Evolutionary conservation across 1,140 invertebrate genomes (phyloP), one percentile per base, ranked within the genome.

Genomic region (Daktulosphaira vitifoliae): DNA sequence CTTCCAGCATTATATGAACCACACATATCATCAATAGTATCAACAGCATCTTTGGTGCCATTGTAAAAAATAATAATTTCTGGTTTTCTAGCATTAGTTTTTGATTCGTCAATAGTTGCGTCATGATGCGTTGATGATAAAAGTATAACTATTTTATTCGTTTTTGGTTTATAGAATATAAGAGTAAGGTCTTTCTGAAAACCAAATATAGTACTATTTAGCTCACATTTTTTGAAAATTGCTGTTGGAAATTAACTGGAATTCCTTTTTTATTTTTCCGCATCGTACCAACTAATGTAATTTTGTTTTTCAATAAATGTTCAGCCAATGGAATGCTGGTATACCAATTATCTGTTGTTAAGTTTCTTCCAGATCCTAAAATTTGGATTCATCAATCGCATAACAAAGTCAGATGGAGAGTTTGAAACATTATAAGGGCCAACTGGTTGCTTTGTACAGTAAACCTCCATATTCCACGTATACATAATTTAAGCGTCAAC

Each of bases 11-110:
- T n/a, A 62, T 71, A 73, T 11, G 38, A 52, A 2, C 66, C 66
- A 59, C 67, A 68, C 65, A 75, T 67, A 66, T 75, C 64, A 68
- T 76, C 74, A 22, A 73, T 66, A 13, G 62, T 68, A 67, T 77
- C 75, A 0, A 77, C 73, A 22, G 72, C 74, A 33, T 70, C 71
- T 71, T 78, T 78, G 7, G 72, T 74, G 18, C 2, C n/a, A 66
- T 78, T 74, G 50, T 78, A 76, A 67, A 68, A 71, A 7, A 64
- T 70, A 25, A 76, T 71, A 11, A 77, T 74, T 54, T 73, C 71
- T 20, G 75, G 73, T 62, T 76, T 76, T 20, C 49, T 68, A 46
- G 66, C 68, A 39, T 54, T 66, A 26, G 66, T 6, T n/a, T n/a
- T n/a, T n/a, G n/a, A n/a, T n/a, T n/a, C n/a, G 65, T 73, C 69